phyloP scores from a whole-genome alignment of 2,113 vertebrate species.

The Collichthys lucidus region DNA sequence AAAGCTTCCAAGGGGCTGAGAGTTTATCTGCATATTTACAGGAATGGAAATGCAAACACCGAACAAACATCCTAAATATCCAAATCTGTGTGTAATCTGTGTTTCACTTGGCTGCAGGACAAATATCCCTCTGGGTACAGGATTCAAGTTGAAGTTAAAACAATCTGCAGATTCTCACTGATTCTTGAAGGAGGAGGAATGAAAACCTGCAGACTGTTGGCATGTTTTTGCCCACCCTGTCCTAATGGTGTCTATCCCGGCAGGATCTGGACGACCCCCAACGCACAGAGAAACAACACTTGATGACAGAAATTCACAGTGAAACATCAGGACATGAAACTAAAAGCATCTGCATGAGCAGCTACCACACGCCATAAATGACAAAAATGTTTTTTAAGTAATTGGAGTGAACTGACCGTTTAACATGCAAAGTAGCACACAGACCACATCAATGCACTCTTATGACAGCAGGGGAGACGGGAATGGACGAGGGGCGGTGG shows the following conservation, averaged over 20 bases:
- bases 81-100: not conserved
- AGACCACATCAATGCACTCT: slow-evolving; percentile 16
- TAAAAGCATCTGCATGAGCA: not conserved
- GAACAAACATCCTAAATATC: not conserved
- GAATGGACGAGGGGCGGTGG: slow-evolving; percentile 9
- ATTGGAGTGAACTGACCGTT: slow-evolving; percentile 31
- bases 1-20: not conserved
- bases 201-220: not conserved
- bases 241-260: not conserved
- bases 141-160: not conserved
- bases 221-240: not conserved
- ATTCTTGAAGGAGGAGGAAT: not conserved
- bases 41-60: not conserved
- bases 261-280: not conserved
- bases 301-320: not conserved
- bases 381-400: not conserved
- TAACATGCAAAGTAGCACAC: slow-evolving; percentile 7
- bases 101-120: not conserved
- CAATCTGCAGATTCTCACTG: not conserved
- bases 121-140: not conserved
- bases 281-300: not conserved
- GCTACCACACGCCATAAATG: not conserved
- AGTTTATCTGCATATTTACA: not conserved
- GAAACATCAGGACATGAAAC: not conserved
- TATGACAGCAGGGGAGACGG: slow-evolving; percentile 10